phyloP scores from a whole-genome alignment of 2,797 vertebrate genomes.

The Argyrosomus regius region DNA sequence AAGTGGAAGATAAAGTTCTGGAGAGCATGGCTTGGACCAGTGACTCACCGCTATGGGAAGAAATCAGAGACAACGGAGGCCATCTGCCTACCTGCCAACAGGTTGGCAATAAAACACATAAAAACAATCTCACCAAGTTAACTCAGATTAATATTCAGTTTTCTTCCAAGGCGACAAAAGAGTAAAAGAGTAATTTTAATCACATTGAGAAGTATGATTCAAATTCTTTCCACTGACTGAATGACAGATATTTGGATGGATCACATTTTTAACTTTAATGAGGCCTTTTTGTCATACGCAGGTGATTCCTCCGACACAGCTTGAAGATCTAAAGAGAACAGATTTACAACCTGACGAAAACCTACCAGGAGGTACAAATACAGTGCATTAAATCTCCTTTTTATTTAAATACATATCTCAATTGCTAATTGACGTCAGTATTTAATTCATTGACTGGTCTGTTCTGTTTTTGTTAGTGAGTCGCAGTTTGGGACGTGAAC shows the following conservation, averaged over 20 bases:
- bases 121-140: neutral
- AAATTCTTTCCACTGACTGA: neutral
- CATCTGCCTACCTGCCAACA: slow-evolving; percentile 87
- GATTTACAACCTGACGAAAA: neutral
- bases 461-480: slow-evolving; percentile 15
- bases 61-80: slow-evolving; percentile 84
- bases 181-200: neutral
- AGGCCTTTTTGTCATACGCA: slow-evolving; percentile 49
- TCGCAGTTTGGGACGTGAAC: slow-evolving; percentile 1
- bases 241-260: neutral
- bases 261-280: neutral
- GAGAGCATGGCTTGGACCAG: slow-evolving; percentile 89
- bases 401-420: neutral
- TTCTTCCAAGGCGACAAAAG: neutral
- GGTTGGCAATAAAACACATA: slow-evolving; percentile 70
- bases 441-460: slow-evolving; percentile 5
- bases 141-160: neutral
- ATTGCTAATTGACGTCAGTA: neutral
- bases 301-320: slow-evolving; percentile 85
- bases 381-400: slow-evolving; percentile 29
- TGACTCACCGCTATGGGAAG: slow-evolving; percentile 87
- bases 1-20: slow-evolving; percentile 87
- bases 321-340: slow-evolving; percentile 71
- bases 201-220: neutral
- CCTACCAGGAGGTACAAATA: slow-evolving; percentile 44